Evolutionary conservation across 2,113 vertebrate genomes (phyloP).

Genomic region (Oryzias melastigma): DNA sequence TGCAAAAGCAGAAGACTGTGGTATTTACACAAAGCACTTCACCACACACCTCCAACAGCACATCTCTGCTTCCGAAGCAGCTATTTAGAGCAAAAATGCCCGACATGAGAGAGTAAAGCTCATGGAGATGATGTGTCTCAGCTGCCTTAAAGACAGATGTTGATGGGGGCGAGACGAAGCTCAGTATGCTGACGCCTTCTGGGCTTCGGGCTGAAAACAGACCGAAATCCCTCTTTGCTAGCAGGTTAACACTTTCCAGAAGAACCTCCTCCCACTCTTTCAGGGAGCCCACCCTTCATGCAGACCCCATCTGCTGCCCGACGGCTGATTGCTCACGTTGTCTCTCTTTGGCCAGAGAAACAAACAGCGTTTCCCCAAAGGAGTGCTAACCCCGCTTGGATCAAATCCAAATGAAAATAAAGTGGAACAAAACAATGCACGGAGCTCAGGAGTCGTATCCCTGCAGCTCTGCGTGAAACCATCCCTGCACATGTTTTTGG

Average conservation of each 20-base stretch:
- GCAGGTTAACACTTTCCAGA: conserved; percentile 33
- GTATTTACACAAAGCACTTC: conserved; percentile 52
- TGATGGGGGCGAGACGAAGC: conserved; percentile 73
- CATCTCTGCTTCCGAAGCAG: conserved; percentile 78
- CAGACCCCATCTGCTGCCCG: conserved; percentile 73
- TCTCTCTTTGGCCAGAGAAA: conserved; percentile 41
- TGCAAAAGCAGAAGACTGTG: too few relatives aligned
- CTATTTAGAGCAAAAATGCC: conserved; percentile 76
- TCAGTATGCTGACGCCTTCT: conserved; percentile 80
- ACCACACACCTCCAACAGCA: conserved; percentile 70
- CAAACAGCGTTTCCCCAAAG: conserved; percentile 40
- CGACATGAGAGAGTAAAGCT: conserved; percentile 67
- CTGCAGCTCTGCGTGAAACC: background rate
- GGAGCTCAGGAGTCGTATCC: conserved; percentile 15
- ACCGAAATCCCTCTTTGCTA: conserved; percentile 63
- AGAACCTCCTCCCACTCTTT: conserved; percentile 23
- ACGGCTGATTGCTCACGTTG: conserved; percentile 41
- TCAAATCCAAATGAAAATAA: conserved; percentile 48
- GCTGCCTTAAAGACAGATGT: conserved; percentile 80
- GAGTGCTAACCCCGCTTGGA: conserved; percentile 29
- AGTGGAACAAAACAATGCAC: conserved; percentile 34
- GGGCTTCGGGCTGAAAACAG: conserved; percentile 73
- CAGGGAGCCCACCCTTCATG: conserved; percentile 40
- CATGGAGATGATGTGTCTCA: conserved; percentile 78
- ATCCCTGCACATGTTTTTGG: conserved; percentile 17